Evolutionary conservation across 1,140 invertebrate species (phyloP).

Genomic region (Cydia fagiglandana): DNA sequence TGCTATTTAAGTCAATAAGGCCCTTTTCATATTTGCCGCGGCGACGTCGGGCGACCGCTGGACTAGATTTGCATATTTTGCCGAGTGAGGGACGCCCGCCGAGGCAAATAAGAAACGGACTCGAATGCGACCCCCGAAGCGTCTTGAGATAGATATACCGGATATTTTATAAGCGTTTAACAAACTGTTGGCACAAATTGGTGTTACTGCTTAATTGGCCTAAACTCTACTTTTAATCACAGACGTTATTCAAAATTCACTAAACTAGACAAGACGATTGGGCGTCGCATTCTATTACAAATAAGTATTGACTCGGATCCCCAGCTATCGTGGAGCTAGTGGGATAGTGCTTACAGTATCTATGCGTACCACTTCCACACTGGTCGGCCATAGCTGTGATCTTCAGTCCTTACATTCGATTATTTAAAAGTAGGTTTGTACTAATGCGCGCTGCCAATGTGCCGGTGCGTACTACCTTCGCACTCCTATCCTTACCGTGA

Average conservation of each 20-base stretch:
- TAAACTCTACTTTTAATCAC: constrained; percentile 48
- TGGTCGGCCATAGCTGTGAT: background rate
- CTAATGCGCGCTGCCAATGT: constrained; percentile 64
- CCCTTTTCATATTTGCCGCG: constrained; percentile 24
- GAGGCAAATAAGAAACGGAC: constrained; percentile 13
- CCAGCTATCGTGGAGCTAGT: background rate
- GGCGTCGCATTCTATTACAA: constrained; percentile 28
- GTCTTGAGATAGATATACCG: constrained; percentile 34
- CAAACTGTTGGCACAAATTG: constrained; percentile 60
- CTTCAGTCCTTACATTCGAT: background rate
- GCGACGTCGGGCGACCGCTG: constrained; percentile 4
- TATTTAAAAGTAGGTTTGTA: constrained; percentile 25
- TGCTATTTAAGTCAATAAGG: constrained; percentile 28
- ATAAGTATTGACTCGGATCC: background rate
- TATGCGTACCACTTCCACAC: background rate
- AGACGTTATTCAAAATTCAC: constrained; percentile 38
- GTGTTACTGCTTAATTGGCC: constrained; percentile 50
- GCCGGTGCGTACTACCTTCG: constrained; percentile 50
- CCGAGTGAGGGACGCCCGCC: background rate
- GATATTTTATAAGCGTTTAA: constrained; percentile 40
- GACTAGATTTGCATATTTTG: constrained; percentile 18
- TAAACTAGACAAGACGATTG: constrained; percentile 40
- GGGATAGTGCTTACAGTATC: background rate
- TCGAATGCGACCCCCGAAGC: constrained; percentile 20
- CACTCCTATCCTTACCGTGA: constrained; percentile 62